Evolutionary conservation across 2,888 invertebrate species (phyloP), one percentile per base, ranked within the genome.

Genomic region (Bruchidius siliquastri): DNA sequence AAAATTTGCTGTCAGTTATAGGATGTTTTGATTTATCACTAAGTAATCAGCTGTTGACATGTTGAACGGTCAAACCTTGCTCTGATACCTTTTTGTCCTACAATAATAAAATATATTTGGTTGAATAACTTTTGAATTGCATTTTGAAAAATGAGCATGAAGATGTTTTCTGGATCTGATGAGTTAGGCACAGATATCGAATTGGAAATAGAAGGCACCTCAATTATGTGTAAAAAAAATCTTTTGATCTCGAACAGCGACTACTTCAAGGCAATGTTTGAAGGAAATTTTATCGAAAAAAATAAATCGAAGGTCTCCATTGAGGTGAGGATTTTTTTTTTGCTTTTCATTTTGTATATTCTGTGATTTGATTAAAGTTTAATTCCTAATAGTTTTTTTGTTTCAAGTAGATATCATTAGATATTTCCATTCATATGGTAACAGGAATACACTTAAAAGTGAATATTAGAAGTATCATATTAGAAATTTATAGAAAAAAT

Each of bases 241-340:
- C 75, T 81, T 26, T 80, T 88, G 71, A 81, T 83, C 20, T 73
- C 80, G 73, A 80, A 86, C 75, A 88, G 88, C 78, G 85, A 86
- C 75, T 88, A 88, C 82, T 88, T 88, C 78, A 82, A 83, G 79
- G 87, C 84, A 6, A 88, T 88, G 88, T 87, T 88, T 74, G 84
- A 84, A 73, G 85, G 86, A 0, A 82, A 85, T 77, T 88, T 87
- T 77, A 76, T 82, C 20, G 88, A 88, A 80, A 83, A 83, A 68
- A 75, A 81, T 49, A 81, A 85, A 79, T 79, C 80, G 32, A 78
- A 77, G 68, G 83, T 88, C 22, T 83, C 80, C 77, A 80, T 88
- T 72, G 79, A 87, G 82, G 88, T 87, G 82, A 78, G 71, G 72
- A 73, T 71, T 67, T n/a, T 49, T 2, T 72, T 30, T 6, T 22